Base-by-base conservation (phyloP, 2,888 invertebrate genomes). In the Geophilus truncorum region DNA sequence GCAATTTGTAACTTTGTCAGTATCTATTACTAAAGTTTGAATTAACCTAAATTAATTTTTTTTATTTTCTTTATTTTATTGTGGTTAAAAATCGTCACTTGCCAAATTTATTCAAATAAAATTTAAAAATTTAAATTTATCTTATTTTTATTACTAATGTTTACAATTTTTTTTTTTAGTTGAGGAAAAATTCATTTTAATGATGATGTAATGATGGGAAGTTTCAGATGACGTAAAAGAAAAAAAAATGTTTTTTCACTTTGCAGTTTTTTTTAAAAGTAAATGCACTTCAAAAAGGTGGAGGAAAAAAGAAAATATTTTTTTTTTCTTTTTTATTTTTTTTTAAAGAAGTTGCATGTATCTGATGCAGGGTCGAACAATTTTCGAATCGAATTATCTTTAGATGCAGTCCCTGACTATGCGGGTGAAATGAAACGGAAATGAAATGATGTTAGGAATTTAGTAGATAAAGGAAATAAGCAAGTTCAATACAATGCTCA, bases 381-480 rank as follows among this genome's bases (percentile, higher is more conserved):
- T 62, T 62, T 62, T 62, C 62, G 62, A 70, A 70, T 70, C 70
- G 70, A 70, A 70, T 70, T 70, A 70, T 70, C 70, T 70, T 70
- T 70, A 28, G 70, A 70, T 70, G 70, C 70, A 25, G 28, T 70
- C 70, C 70, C 70, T 70, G 25, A 70, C 70, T 25, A 70, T 70
- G 70, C 70, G 70, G 25, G 70, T 70, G 70, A 70, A 70, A 70
- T 70, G 70, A 70, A 70, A 70, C 70, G 70, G 70, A 70, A 70
- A 70, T 70, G 70, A 70, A 70, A 28, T 25, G 70, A 70, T 70
- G 70, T 70, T 28, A 28, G 70, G 28, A 70, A 70, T 25, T 15
- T 70, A 70, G 70, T 70, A 70, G 70, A 70, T 70, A 70, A 70
- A 70, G 70, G 70, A 70, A 70, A 70, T 70, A 70, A 70, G 70